Base-by-base conservation (phyloP, 2,888 invertebrate species). In the Germaria angustata region DNA sequence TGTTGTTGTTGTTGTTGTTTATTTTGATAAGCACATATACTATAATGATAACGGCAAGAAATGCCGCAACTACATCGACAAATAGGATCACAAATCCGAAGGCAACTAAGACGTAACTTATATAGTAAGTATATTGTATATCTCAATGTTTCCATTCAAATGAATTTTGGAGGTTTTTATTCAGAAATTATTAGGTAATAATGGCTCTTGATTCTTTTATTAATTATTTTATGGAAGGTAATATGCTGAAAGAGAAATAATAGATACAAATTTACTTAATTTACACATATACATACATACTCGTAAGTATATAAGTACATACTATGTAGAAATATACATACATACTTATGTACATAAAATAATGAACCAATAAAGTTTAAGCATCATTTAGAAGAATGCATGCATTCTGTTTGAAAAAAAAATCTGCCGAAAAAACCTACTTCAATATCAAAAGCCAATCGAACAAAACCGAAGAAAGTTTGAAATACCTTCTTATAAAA, bases 131-230 rank as follows among this genome's bases (percentile, higher is more conserved):
- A 73, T 63, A 55, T 41, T 36, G 22, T 46, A n/a, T 71, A 71
- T 71, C 84, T 75, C 86, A 86, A 85, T 87, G 86, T 88, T 89
- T 89, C 88, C 88, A 89, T 89, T 89, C 88, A 89, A 89, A 88
- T 63, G 59, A 84, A 72, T 75, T 73, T 28, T 80, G 9, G 28
- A 39, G 41, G 41, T 22, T 28, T 61, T 71, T 17, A 28, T 32
- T 11, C 7, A 55, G 41, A 28, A 69, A 32, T 32, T 53, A 34
- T 51, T 69, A n/a, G n/a, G n/a, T n/a, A 28, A 28, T 28, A 7
- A 39, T 28, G 41, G 36, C 15, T n/a, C n/a, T 55, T 28, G 28
- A 11, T 13, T 53, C 15, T 32, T 28, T 53, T 41, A 36, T 55
- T 65, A 34, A 51, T 55, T 32, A 34, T 28, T 55, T 22, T 46